These are phyloP conservation scores for Merops nubicus DNA, from an alignment of 2,113 vertebrate species.

Conservation along the genomic window DNA sequence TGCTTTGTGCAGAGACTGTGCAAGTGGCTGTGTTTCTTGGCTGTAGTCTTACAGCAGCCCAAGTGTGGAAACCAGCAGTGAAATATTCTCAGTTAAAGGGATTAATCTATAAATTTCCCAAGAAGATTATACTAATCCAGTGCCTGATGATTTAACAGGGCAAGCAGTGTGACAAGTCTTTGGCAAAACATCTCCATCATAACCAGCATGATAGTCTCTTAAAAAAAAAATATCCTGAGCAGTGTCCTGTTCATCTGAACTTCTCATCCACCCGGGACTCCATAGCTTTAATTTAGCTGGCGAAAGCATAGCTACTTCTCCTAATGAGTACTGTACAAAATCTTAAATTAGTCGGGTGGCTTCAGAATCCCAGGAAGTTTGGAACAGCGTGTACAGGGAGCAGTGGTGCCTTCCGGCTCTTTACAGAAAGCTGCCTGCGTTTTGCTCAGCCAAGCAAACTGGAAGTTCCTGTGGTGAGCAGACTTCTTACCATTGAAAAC, in stretches of 20 bases:
- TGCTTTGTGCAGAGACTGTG: not conserved
- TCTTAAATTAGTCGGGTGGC: not conserved
- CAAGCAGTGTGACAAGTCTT: not conserved
- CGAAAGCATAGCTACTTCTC: not conserved
- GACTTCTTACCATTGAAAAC: conserved; percentile 27
- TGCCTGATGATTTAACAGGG: not conserved
- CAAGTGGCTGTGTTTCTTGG: not conserved
- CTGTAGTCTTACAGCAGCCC: not conserved
- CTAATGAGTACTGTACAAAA: conserved; percentile 32
- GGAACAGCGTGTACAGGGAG: conserved; percentile 24
- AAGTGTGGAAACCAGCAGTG: not conserved
- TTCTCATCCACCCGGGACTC: not conserved
- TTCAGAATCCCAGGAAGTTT: conserved; percentile 24
- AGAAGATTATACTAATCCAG: not conserved
- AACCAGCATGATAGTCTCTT: not conserved
- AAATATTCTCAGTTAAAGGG: not conserved
- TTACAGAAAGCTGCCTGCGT: conserved; percentile 20
- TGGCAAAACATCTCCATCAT: not conserved
- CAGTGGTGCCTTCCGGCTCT: conserved; percentile 54
- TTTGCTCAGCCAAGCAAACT: conserved; percentile 57
- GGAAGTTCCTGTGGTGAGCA: conserved; percentile 52
- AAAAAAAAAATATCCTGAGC: not conserved
- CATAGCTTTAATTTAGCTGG: not conserved
- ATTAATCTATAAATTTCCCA: not conserved
- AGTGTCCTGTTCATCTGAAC: not conserved